Evolutionary conservation across 2,888 invertebrate species (phyloP).

Genomic region (Drosophila multiciliata): DNA sequence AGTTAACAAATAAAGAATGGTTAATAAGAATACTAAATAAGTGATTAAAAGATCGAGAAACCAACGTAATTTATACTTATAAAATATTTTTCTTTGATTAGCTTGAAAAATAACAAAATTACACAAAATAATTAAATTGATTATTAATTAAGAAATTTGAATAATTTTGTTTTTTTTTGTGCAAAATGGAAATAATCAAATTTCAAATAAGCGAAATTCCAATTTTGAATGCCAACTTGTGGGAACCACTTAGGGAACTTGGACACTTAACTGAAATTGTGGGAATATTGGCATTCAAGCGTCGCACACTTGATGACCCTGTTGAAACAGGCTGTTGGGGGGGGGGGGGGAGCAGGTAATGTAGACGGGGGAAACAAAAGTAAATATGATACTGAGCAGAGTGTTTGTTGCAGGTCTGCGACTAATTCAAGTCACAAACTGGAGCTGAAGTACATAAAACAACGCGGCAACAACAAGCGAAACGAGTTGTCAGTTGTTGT

Average conservation of each 20-base stretch:
- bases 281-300: not conserved
- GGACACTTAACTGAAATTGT: not conserved
- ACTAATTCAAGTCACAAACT: conserved; percentile 76
- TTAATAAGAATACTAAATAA: not conserved
- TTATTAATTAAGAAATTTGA: not conserved
- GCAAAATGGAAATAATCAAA: not conserved
- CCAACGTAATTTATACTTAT: not conserved
- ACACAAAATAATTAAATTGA: not conserved
- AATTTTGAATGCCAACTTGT: not conserved
- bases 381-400: conserved; percentile 44
- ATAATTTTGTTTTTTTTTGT: not conserved
- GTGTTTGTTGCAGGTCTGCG: conserved; percentile 61
- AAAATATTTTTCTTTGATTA: not conserved
- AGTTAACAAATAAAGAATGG: conserved; percentile 15
- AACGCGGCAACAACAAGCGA: conserved; percentile 30
- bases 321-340: not conserved
- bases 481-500: conserved; percentile 54
- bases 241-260: not conserved
- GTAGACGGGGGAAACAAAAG: not conserved
- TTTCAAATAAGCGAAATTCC: not conserved
- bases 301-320: not conserved
- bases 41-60: not conserved
- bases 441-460: conserved; percentile 76
- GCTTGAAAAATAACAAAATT: not conserved
- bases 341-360: conserved; percentile 4